Base-by-base conservation (phyloP, 2,113 vertebrate species). In the Spea bombifrons region DNA sequence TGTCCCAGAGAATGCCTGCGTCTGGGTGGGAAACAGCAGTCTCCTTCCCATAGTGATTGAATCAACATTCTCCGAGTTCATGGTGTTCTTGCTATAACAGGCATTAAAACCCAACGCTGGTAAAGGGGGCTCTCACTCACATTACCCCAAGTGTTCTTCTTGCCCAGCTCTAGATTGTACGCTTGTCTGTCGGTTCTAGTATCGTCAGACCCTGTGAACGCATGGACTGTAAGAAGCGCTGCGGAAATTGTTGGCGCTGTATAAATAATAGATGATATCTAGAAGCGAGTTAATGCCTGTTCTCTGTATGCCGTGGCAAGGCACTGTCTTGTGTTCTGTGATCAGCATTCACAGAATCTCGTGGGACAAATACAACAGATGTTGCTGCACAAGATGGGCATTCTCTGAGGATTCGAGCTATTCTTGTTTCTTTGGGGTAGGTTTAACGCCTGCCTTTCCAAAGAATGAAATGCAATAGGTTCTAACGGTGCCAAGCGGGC, bases 1-100 rank as follows among this genome's bases (percentile, higher is more conserved):
- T 73, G 66, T 55, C 49, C 43, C 49, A 13, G 48, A 73, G 70
- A 17, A 45, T 52, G 61, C 49, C 30, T 30, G 30, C 1, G 30
- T 57, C 8, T 5, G 76, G 76, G 66, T 50, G 76, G 76, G 70
- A 66, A 50, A 15, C 63, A 43, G 64, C 13, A 1, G 7, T 49
- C 64, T 49, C 7, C 9, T 79, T 72, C 70, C 17, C 76, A 73
- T 48, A 73, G 70, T 9, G 68, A 55, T 48, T 71, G 59, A 59
- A 66, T 46, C 13, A 47, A 30, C 49, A 78, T 45, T 45, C 16
- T 53, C 49, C 43, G 7, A 66, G 49, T 43, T 48, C 43, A 8
- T 44, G 17, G n/a, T 71, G 57, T 72, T 72, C 17, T 48, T 71
- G 44, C 63, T 66, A 71, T 48, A 66, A 13, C 63, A 57, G 61